A percentile compares a stretch with the other conserved stretches of the same genome.
Evolutionary conservation across 2,888 invertebrate species (phyloP).

Genomic region (Ophion ventricosus): DNA sequence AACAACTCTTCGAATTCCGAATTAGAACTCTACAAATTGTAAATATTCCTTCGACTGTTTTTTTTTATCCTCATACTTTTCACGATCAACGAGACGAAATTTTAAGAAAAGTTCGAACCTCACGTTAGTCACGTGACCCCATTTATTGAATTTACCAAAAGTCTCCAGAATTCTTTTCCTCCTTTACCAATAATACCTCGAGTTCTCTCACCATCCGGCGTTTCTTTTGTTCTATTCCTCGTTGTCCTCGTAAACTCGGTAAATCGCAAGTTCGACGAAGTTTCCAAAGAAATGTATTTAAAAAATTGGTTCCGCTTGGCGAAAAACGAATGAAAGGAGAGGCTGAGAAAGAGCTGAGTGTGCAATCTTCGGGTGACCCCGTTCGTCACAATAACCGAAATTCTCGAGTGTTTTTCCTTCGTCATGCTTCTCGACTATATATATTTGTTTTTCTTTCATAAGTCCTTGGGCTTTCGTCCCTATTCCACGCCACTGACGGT

Average conservation of each 20-base stretch:
- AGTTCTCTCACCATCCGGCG: neutral
- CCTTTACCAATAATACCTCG: neutral
- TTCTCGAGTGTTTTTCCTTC: conserved; percentile 14
- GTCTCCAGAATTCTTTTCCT: neutral
- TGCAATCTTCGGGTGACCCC: conserved; percentile 5
- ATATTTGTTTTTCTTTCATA: conserved; percentile 19
- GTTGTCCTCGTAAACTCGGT: neutral
- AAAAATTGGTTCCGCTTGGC: conserved; percentile 17
- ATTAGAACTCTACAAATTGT: neutral
- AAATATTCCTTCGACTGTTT: neutral
- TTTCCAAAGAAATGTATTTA: neutral
- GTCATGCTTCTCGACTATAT: conserved; percentile 11
- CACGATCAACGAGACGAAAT: no score
- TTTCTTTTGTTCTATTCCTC: neutral
- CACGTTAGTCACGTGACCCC: no score
- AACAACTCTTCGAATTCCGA: neutral
- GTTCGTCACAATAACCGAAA: conserved; percentile 13
- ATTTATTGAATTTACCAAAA: no score
- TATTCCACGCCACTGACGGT: conserved; percentile 33
- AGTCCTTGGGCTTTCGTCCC: neutral
- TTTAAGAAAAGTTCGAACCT: no score
- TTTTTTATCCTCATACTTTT: neutral
- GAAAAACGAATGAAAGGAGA: neutral
- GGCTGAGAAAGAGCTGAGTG: neutral
- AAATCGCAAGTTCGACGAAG: neutral